These are phyloP conservation scores for Homarus americanus DNA, from an alignment of 1,140 invertebrate genomes.

Conservation along the genomic window DNA sequence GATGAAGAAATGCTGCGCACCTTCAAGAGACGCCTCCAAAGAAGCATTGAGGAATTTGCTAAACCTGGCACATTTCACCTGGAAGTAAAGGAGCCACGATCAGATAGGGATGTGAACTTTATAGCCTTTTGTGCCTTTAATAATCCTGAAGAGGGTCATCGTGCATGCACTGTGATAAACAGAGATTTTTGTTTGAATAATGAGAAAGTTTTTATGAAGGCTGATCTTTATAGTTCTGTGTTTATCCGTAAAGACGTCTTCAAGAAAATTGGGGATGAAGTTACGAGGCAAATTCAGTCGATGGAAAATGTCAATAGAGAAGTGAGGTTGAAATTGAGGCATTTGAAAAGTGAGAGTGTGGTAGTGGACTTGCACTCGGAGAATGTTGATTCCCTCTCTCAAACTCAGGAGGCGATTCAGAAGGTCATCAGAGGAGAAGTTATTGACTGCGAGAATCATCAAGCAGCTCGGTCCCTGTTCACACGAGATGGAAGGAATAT, in stretches of 20 bases:
- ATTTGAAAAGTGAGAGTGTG: constrained; percentile 28
- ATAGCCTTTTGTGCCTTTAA: constrained; percentile 27
- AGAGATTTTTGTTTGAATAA: not conserved
- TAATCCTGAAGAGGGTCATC: constrained; percentile 29
- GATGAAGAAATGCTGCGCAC: not conserved
- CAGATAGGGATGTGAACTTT: constrained; percentile 31
- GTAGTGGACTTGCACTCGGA: constrained; percentile 19
- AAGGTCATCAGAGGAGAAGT: constrained; percentile 12
- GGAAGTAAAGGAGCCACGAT: constrained; percentile 35
- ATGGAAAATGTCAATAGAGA: not conserved
- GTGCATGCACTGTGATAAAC: constrained; percentile 27
- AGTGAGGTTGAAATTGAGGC: constrained; percentile 8
- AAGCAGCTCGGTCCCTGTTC: not conserved
- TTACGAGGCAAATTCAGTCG: not conserved
- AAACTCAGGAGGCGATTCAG: not conserved
- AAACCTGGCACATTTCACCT: not conserved
- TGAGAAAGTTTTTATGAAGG: constrained; percentile 10
- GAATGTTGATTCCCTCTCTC: constrained; percentile 11
- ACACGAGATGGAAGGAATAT: constrained; percentile 8
- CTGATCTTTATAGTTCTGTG: constrained; percentile 26
- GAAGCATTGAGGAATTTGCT: constrained; percentile 16
- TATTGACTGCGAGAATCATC: constrained; percentile 30
- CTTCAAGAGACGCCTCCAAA: not conserved
- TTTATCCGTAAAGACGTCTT: constrained; percentile 27
- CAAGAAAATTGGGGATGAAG: not conserved